These are phyloP conservation scores for Nyctibius grandis DNA, from an alignment of 2,797 vertebrate species.

Conservation along the genomic window DNA sequence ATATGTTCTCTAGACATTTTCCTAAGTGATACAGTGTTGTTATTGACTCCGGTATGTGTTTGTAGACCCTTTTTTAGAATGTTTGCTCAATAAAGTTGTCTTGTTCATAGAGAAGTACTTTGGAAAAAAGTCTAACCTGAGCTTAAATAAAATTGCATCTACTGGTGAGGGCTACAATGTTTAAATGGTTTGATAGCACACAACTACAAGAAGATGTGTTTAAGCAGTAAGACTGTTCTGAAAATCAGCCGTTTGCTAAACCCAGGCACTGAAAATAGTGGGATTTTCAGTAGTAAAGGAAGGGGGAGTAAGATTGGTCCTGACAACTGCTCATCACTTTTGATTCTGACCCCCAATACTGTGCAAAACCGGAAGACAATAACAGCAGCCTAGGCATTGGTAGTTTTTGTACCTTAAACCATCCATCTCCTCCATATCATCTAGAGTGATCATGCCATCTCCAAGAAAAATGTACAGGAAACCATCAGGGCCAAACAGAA, in stretches of 20 bases:
- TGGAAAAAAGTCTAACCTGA: neutral
- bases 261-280: neutral
- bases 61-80: neutral
- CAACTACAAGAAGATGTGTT: neutral
- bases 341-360: neutral
- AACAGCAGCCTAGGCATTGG: neutral
- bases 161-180: neutral
- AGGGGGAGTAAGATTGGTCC: neutral
- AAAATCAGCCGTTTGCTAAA: neutral
- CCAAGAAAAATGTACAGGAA: constrained; percentile 94
- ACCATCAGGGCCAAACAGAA: constrained; percentile 91
- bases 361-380: neutral
- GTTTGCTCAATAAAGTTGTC: neutral
- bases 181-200: neutral
- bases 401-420: constrained; percentile 88
- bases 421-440: constrained; percentile 99
- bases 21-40: neutral
- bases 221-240: neutral
- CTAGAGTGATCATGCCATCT: constrained; percentile 98
- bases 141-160: neutral
- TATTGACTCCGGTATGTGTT: neutral
- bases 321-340: neutral
- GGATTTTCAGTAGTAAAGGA: neutral
- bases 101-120: neutral
- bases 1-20: neutral